Evolutionary conservation across 2,113 vertebrate genomes (phyloP).

Genomic region (Ciconia maguari): DNA sequence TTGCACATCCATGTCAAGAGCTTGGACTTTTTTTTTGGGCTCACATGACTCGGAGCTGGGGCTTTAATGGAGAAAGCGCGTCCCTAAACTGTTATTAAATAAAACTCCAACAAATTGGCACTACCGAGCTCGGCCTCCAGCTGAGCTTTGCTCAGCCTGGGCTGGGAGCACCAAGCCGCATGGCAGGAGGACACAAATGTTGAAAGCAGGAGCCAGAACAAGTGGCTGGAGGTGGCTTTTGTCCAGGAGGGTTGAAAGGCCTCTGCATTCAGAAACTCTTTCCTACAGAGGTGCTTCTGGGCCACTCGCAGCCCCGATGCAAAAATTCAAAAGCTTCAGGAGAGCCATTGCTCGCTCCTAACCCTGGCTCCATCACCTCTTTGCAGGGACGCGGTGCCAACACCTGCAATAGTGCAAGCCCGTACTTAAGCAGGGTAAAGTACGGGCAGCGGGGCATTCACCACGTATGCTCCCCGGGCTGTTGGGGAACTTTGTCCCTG

Average conservation of each 20-base stretch:
- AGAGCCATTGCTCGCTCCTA: neutral
- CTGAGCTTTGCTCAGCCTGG: neutral
- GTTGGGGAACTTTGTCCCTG: neutral
- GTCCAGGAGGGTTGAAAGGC: neutral
- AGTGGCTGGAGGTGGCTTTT: neutral
- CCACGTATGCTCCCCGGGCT: accelerated
- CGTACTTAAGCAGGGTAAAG: accelerated
- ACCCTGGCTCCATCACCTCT: neutral
- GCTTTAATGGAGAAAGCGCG: neutral
- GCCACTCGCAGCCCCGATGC: neutral
- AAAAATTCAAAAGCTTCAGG: neutral
- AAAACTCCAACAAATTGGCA: neutral
- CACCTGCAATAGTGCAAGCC: accelerated
- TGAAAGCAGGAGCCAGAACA: neutral
- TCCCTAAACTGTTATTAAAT: neutral
- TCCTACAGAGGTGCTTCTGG: neutral
- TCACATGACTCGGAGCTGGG: accelerated
- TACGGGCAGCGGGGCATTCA: accelerated
- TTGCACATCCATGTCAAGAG: neutral
- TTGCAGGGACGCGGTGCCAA: accelerated
- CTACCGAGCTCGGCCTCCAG: neutral
- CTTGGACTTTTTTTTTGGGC: neutral
- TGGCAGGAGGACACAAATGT: accelerated
- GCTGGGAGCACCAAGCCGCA: neutral
- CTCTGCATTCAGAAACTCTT: neutral